Percentiles rank a stretch among this genome's conserved stretches.
Evolutionary conservation across 2,888 invertebrate species (phyloP).

Genomic region (Sinohyriopsis cumingii): DNA sequence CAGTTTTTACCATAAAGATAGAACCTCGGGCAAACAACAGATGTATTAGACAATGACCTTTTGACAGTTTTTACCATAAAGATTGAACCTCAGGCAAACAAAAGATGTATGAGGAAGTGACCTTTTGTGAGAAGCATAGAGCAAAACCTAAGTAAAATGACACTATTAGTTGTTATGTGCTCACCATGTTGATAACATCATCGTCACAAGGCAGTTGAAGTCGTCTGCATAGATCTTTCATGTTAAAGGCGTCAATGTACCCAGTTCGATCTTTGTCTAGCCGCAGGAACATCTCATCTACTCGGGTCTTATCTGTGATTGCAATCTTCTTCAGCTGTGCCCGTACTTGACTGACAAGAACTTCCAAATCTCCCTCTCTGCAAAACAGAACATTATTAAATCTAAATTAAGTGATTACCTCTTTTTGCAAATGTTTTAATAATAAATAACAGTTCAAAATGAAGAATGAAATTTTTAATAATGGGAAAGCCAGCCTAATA

Average conservation of each 20-base stretch:
- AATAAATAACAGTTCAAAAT: background rate
- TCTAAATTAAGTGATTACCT: background rate
- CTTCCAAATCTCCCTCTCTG: slow-evolving; percentile 64
- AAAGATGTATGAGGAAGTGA: no score
- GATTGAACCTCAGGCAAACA: no score
- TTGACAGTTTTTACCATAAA: no score
- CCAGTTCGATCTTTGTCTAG: slow-evolving; percentile 68
- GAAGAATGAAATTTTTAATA: slow-evolving; percentile 1
- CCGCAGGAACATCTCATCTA: slow-evolving; percentile 70
- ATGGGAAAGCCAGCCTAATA: no score
- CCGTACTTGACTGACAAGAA: slow-evolving; percentile 66
- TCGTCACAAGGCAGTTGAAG: slow-evolving; percentile 70
- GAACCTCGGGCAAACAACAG: no score
- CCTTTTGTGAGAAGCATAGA: no score
- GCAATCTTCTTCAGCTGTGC: slow-evolving; percentile 71
- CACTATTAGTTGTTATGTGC: slow-evolving; percentile 19
- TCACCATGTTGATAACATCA: slow-evolving; percentile 68
- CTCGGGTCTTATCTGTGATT: slow-evolving; percentile 68
- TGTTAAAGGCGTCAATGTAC: slow-evolving; percentile 66
- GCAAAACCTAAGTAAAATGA: slow-evolving; percentile 3
- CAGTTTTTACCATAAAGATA: no score
- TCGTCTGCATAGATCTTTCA: slow-evolving; percentile 66
- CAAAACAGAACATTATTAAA: background rate
- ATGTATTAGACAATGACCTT: no score
- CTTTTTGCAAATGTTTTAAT: background rate